phyloP scores from a whole-genome alignment of 1,140 invertebrate species.

The Neelides sp. region DNA sequence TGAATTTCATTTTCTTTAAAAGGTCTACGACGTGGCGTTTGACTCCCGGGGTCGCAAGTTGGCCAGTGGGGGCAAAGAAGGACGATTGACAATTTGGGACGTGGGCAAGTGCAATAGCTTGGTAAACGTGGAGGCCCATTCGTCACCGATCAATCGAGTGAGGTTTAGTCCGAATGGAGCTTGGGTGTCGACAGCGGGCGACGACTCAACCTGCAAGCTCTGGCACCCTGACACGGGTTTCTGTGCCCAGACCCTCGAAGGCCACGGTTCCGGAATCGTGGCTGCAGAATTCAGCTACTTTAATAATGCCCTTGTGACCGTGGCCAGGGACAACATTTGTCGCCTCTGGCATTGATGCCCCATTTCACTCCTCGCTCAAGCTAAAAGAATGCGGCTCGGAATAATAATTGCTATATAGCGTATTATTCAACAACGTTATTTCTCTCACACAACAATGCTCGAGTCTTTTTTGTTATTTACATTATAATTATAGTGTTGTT shows the following conservation, averaged over 20 bases:
- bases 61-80: slow-evolving; percentile 9
- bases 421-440: too few relatives aligned
- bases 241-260: slow-evolving; percentile 11
- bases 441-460: too few relatives aligned
- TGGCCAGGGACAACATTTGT: slow-evolving; percentile 6
- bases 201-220: slow-evolving; percentile 6
- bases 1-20: background rate
- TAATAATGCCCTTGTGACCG: slow-evolving; percentile 12
- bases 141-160: background rate
- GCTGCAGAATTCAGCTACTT: slow-evolving; percentile 7
- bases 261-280: slow-evolving; percentile 6
- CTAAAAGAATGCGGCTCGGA: too few relatives aligned
- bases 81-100: slow-evolving; percentile 11
- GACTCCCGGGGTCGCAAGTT: slow-evolving; percentile 8
- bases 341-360: slow-evolving; percentile 7
- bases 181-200: slow-evolving; percentile 4
- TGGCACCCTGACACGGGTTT: slow-evolving; percentile 8
- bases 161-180: slow-evolving; percentile 15
- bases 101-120: background rate
- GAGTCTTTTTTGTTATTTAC: too few relatives aligned
- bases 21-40: slow-evolving; percentile 13
- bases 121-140: slow-evolving; percentile 8
- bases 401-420: too few relatives aligned
- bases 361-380: too few relatives aligned
- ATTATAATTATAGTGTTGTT: too few relatives aligned